phyloP scores from a whole-genome alignment of 2,888 invertebrate species.

The Incurvaria masculella region DNA sequence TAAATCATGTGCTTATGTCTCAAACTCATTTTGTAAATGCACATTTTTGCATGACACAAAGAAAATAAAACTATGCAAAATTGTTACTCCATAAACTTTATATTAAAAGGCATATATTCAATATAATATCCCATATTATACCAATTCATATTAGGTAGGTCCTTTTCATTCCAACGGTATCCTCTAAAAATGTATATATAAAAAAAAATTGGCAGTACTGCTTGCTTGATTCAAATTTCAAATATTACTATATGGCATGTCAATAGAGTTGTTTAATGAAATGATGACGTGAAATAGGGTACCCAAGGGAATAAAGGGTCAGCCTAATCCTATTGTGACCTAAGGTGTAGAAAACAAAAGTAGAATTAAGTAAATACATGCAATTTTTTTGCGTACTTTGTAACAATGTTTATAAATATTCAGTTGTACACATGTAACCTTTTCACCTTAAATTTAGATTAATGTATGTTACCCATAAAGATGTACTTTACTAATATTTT shows the following conservation, averaged over 20 bases:
- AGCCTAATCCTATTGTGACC: too few species aligned
- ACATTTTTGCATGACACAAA: constrained; percentile 14
- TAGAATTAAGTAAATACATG: too few species aligned
- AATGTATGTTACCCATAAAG: too few species aligned
- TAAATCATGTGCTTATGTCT: constrained; percentile 1
- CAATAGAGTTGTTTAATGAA: constrained; percentile 6
- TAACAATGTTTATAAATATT: too few species aligned
- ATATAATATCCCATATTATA: not conserved
- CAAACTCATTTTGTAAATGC: constrained; percentile 2
- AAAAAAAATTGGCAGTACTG: constrained; percentile 2
- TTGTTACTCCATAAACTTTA: constrained; percentile 10
- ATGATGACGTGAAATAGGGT: constrained; percentile 7
- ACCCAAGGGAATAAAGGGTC: too few species aligned
- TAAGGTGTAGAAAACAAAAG: too few species aligned
- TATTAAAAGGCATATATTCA: constrained; percentile 14
- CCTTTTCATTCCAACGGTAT: constrained; percentile 8
- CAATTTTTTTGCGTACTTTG: too few species aligned
- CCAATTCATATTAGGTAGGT: constrained; percentile 7
- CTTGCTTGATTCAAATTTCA: too few species aligned
- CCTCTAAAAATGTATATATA: constrained; percentile 3
- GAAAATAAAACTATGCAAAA: constrained; percentile 12
- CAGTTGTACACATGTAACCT: too few species aligned
- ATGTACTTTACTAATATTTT: too few species aligned
- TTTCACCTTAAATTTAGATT: too few species aligned
- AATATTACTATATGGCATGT: constrained; percentile 6